Evolutionary conservation across 2,797 vertebrate genomes (phyloP).

Genomic region (Micromesistius poutassou): DNA sequence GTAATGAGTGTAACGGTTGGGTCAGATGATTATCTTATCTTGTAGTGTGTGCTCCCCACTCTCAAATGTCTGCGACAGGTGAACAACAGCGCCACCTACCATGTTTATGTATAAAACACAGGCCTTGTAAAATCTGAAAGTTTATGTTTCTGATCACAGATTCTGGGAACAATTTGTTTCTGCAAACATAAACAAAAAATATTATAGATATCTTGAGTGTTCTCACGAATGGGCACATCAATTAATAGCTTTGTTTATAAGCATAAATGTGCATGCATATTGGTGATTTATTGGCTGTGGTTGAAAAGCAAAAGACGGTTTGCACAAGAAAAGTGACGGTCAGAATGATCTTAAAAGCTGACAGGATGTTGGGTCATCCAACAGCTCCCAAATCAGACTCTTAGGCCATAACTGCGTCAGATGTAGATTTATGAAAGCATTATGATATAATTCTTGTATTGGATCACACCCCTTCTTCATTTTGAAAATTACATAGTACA

Average conservation of each 20-base stretch:
- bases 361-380: too few species aligned
- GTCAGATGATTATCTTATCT: constrained; percentile 58
- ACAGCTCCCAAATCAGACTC: too few species aligned
- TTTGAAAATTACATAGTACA: too few species aligned
- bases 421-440: too few species aligned
- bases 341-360: not conserved
- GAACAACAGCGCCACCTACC: constrained; percentile 78
- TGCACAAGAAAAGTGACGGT: not conserved
- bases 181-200: constrained; percentile 81
- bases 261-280: not conserved
- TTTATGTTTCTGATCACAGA: constrained; percentile 98
- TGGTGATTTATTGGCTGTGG: not conserved
- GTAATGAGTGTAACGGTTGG: not conserved
- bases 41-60: constrained; percentile 44
- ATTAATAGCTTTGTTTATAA: not conserved
- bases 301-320: not conserved
- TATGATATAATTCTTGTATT: too few species aligned
- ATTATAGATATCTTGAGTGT: constrained; percentile 37
- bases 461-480: too few species aligned
- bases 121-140: constrained; percentile 98
- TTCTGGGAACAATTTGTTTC: constrained; percentile 96
- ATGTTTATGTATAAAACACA: constrained; percentile 98
- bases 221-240: not conserved
- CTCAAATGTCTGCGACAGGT: constrained; percentile 15
- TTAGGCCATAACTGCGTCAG: too few species aligned